Evolutionary conservation across 2,113 vertebrate species (phyloP), one percentile per base, ranked within the genome.

Genomic region (Marmota flaviventris): DNA sequence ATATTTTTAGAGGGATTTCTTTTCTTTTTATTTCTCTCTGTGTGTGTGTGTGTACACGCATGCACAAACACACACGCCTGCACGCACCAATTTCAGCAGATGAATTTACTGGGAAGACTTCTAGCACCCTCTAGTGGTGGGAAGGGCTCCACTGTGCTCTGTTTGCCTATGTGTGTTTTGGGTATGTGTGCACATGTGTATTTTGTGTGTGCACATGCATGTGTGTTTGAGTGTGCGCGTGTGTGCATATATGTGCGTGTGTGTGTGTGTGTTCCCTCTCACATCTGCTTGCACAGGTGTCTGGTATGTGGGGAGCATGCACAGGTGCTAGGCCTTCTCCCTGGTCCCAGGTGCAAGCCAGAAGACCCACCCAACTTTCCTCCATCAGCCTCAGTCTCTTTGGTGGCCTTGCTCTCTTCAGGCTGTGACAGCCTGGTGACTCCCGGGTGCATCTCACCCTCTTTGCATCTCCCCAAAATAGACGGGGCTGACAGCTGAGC

Each of bases 1-100:
- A 16, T 96, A 93, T 97, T 97, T 97, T 94, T 91, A 42, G 2
- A 86, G 82, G 65, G 86, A 63, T 81, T 98, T 88, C 94, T 81
- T 95, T 81, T 63, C 77, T n/a, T 84, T 93, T 91, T 25, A 51
- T 61, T 39, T 73, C 42, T 0, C 34, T 7, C 56, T 11, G 56
- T 2, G 2, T 5, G n/a, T n/a, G 39, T 32, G 29, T n/a, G 61
- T 39, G 37, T 51, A 39, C 69, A 39, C 18, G 3, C 32, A 34
- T 34, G 3, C 65, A 34, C 5, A 58, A 5, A 58, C 24, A 63
- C 24, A 63, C 61, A 27, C 7, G 8, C 17, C 2, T 5, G 11
- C 18, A 14, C 2, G 3, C 78, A 32, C n/a, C 16, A 0, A 3
- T 10, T 82, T 75, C 45, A 8, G 11, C n/a, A 27, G 25, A 39